Base-by-base conservation (phyloP, 1,140 invertebrate species). In the Magallana ariakensis region DNA sequence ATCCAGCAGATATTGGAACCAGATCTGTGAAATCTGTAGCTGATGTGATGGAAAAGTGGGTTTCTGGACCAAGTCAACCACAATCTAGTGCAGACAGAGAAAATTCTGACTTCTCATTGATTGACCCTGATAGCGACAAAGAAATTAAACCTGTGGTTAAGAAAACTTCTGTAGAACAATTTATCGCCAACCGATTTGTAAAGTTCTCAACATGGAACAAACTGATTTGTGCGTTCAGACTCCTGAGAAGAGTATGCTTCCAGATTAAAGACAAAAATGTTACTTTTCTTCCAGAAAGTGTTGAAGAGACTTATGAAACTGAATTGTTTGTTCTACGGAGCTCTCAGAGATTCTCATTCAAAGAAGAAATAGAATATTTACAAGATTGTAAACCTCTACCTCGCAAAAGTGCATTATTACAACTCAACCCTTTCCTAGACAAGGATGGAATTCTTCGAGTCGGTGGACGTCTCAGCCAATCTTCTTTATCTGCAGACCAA, bases 1-100 rank as follows among this genome's bases (percentile, higher is more conserved):
- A 83, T 57, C 82, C 82, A 56, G 82, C 82, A 83, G 82, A 83
- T 54, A 58, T 83, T n/a, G 82, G 53, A 13, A 83, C 82, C 13
- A 55, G 82, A 26, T 80, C 22, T 54, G 22, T 54, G 53, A 54
- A 19, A 80, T 53, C 75, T 15, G 75, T 80, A 15, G 75, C 22
- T 10, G 15, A 46, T 19, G 22, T 80, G 15, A n/a, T 46, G 10
- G 54, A 60, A 22, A 87, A 19, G 4, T 89, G 85, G 88, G 54
- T 87, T n/a, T 57, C 22, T 53, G 85, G 88, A 55, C 83, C 87
- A 13, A 8, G 26, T n/a, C 56, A 15, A 54, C 22, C 62, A 22
- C 11, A 53, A 46, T 33, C 66, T 33, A 19, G 80, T 16, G 2
- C 9, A 1, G 22, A n/a, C 56, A 19, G 56, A 19, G 54, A 80